Evolutionary conservation across 2,888 invertebrate species (phyloP), one percentile per base, ranked within the genome.

Genomic region (Drosophila parthenogenetica): DNA sequence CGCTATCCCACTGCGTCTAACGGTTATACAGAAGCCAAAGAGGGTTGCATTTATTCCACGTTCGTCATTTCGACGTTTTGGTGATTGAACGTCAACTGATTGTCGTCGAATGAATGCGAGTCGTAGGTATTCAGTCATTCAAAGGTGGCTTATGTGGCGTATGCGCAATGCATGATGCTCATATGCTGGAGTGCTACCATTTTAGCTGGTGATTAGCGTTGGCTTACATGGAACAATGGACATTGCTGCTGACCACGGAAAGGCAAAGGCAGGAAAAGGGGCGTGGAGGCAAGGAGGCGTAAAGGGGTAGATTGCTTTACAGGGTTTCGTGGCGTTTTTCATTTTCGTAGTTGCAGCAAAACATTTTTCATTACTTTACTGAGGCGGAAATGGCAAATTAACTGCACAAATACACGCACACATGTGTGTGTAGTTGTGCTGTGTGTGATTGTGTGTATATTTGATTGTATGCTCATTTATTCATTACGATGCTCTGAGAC

Each of bases 351-450:
- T 69, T 49, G 64, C 53, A 65, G 67, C 69, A 73, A 66, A 73
- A 71, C 68, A 78, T 75, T 87, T 86, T 83, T 83, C 86, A 83
- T 88, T 82, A 79, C 77, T 89, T 82, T 77, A 79, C 81, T 87
- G 63, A 76, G 79, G 84, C 88, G 88, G 88, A 88, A 88, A 86
- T 87, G 86, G 81, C 88, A 87, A 88, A 88, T 89, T 88, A 88
- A 88, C 84, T 82, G 84, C 82, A 79, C 81, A 89, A 89, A 88
- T 80, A 81, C 77, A 74, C 63, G 59, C 66, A 35, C 32, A 54
- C 43, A 25, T 35, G 19, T 63, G 22, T 49, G 46, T 53, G 51
- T 53, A n/a, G n/a, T n/a, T n/a, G n/a, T n/a, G n/a, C n/a, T n/a
- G 43, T 50, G 35, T 35, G 14, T 37, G 35, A 42, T 51, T 58